Conservation (phyloP, 2,113 vertebrate genomes). For the Peromyscus polionotus region DNA sequence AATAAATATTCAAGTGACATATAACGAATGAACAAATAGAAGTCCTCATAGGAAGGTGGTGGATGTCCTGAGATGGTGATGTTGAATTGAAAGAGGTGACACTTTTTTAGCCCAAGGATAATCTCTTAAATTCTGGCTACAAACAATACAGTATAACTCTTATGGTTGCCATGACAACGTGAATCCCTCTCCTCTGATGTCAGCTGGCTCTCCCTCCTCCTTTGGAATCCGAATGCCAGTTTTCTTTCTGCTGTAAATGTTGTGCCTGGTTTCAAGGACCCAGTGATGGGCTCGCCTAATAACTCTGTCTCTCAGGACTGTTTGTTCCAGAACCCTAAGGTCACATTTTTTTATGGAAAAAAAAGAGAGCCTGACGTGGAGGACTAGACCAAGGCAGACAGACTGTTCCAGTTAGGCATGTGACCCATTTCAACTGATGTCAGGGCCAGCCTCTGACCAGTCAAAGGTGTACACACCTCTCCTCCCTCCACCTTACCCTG, state of each 20-base stretch:
- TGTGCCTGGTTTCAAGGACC: slow-evolving; percentile 64
- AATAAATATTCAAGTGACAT: slow-evolving; percentile 67
- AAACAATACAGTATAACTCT: slow-evolving; percentile 61
- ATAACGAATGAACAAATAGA: slow-evolving; percentile 73
- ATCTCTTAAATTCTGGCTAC: slow-evolving; percentile 72
- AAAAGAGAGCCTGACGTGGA: not conserved
- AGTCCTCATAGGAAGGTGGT: not conserved
- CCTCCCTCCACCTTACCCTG: not conserved
- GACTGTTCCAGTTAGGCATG: slow-evolving; percentile 25
- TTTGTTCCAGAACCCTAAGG: slow-evolving; percentile 58
- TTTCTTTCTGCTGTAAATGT: slow-evolving; percentile 67
- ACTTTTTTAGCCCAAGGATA: slow-evolving; percentile 73
- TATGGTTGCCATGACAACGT: slow-evolving; percentile 79
- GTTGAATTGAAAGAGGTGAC: slow-evolving; percentile 34
- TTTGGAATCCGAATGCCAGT: slow-evolving; percentile 62
- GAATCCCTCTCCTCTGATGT: slow-evolving; percentile 74
- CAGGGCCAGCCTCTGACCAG: slow-evolving; percentile 17
- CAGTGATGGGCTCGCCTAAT: slow-evolving; percentile 45
- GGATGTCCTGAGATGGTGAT: slow-evolving; percentile 49
- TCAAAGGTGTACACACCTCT: not conserved
- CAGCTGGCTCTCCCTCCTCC: slow-evolving; percentile 57
- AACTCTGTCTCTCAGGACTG: slow-evolving; percentile 53
- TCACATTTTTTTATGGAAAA: slow-evolving; percentile 39
- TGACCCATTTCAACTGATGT: slow-evolving; percentile 21
- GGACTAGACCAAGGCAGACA: slow-evolving; percentile 20